Base-by-base conservation (phyloP, 2,797 vertebrate species). In the Melanogrammus aeglefinus region DNA sequence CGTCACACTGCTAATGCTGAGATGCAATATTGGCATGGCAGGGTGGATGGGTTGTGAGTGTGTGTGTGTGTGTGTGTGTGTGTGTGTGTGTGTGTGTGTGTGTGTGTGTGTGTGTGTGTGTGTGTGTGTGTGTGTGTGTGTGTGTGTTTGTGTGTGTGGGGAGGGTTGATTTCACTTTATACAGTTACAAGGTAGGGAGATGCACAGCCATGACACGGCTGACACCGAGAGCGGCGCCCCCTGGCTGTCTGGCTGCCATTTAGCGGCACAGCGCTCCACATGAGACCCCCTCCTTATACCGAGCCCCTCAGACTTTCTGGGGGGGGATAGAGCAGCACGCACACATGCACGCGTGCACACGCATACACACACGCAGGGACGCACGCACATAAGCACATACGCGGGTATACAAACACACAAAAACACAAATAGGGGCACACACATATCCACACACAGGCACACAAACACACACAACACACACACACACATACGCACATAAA, bases 221-320 rank as follows among this genome's bases (percentile, higher is more conserved):
- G 90, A 91, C 91, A 90, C 77, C 77, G 85, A 72, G 75, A 6
- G 84, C 84, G 86, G 90, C 88, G 85, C 86, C 87, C 86, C 80
- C 83, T 82, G 10, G 82, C 91, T 75, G 84, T 83, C 82, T 87
- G 78, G 66, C 78, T 85, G 87, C 84, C 91, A 77, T 88, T 89
- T 86, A 87, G 76, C 18, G 66, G 47, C 24, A 78, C 77, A 81
- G 72, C 14, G 66, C 44, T 27, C 88, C 79, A 80, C 1, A 27
- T 75, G 74, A 80, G 66, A 57, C 44, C 79, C 80, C 76, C 78
- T 35, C 63, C 80, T 79, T 78, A 41, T 39, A 78, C 84, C 82
- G 76, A 84, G 36, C 75, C 79, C 35, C 73, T 72, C 80, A 75
- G 77, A 84, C 83, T 77, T 82, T 79, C 84, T 81, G 76, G 86